Evolutionary conservation across 2,888 invertebrate species (phyloP).

Genomic region (Salticus scenicus): DNA sequence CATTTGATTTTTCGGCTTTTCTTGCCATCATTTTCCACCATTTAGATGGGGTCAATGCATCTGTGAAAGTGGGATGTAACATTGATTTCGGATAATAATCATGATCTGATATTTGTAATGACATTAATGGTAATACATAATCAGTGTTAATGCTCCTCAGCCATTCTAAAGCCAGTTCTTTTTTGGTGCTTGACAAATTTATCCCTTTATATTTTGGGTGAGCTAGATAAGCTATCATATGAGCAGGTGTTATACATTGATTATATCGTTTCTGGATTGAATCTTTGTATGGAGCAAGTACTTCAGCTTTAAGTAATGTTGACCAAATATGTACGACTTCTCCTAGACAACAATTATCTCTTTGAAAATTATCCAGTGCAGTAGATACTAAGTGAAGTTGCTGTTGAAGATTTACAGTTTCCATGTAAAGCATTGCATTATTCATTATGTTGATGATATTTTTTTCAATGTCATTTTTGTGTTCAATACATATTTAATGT

Average conservation of each 20-base stretch:
- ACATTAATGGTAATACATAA: neutral
- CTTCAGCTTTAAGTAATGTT: neutral
- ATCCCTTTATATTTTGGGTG: neutral
- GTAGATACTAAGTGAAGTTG: neutral
- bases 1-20: neutral
- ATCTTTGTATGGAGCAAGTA: neutral
- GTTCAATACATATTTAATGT: neutral
- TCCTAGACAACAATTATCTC: neutral
- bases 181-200: neutral
- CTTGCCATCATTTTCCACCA: neutral
- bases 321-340: neutral
- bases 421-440: neutral
- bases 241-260: neutral
- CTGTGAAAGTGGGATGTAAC: neutral
- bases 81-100: neutral
- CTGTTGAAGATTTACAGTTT: neutral
- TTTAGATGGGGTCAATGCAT: neutral
- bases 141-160: neutral
- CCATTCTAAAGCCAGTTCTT: neutral
- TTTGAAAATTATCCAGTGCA: neutral
- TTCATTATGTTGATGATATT: neutral
- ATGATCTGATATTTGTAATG: neutral
- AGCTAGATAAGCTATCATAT: neutral
- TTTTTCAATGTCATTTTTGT: neutral
- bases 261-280: neutral